phyloP scores from a whole-genome alignment of 2,113 vertebrate genomes.

The Platichthys flesus region DNA sequence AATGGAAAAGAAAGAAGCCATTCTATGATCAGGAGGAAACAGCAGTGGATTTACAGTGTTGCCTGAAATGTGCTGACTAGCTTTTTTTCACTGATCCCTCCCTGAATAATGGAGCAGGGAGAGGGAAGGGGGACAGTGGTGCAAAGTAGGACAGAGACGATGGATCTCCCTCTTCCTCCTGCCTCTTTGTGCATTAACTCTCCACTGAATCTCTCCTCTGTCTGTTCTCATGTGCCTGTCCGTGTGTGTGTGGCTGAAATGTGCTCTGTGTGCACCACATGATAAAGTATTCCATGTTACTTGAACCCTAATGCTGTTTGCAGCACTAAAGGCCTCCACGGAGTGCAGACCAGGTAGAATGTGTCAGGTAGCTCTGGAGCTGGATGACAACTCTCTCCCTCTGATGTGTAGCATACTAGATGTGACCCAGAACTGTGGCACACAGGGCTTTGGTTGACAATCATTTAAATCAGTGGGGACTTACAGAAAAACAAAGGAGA shows the following conservation, averaged over 20 bases:
- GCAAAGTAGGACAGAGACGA: constrained; percentile 59
- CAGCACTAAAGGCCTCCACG: background rate
- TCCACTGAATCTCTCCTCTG: constrained; percentile 18
- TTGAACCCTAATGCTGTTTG: constrained; percentile 3
- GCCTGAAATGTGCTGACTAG: constrained; percentile 53
- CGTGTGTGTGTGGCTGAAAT: background rate
- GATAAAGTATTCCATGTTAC: background rate
- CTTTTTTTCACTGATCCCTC: constrained; percentile 56
- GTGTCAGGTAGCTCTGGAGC: background rate
- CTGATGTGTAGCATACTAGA: background rate
- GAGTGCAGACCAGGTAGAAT: background rate
- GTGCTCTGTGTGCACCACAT: background rate
- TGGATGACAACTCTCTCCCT: background rate
- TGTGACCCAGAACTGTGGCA: background rate
- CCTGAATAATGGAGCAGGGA: constrained; percentile 52
- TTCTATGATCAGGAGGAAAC: constrained; percentile 31
- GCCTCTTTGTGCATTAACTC: constrained; percentile 27
- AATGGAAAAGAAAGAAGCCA: too few species aligned
- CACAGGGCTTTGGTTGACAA: background rate
- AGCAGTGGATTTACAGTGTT: constrained; percentile 36
- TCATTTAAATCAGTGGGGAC: too few species aligned
- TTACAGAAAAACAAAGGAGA: too few species aligned
- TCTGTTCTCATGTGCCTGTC: background rate
- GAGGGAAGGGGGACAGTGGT: constrained; percentile 19
- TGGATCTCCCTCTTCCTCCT: constrained; percentile 23